Base-by-base conservation (phyloP, 1,140 invertebrate genomes). In the Tyrophagus putrescentiae region DNA sequence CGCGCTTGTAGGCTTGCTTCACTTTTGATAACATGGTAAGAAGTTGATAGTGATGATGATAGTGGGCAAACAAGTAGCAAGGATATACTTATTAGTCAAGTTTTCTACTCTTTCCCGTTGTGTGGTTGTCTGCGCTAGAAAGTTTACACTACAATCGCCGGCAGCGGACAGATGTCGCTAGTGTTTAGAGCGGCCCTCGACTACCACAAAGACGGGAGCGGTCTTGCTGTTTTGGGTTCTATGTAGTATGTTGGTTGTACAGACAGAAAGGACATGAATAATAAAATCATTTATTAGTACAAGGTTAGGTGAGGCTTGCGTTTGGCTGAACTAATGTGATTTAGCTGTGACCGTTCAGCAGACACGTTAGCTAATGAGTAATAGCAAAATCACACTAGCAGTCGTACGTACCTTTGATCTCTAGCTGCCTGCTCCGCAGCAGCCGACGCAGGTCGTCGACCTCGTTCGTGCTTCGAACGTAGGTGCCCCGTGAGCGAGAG, bases 381-480 rank as follows among this genome's bases (percentile, higher is more conserved):
- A n/a, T n/a, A n/a, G n/a, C n/a, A n/a, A n/a, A n/a, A n/a, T n/a
- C n/a, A n/a, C n/a, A n/a, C n/a, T n/a, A n/a, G n/a, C n/a, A n/a
- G n/a, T n/a, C n/a, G n/a, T n/a, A n/a, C n/a, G n/a, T n/a, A n/a
- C 50, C 79, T 81, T 54, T 71, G 70, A 72, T 92, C 80, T 62
- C 76, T 67, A 70, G 80, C 69, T 60, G 78, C 72, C 75, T 92
- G 80, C 67, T 82, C 77, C 21, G 70, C 0, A 98, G 71, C 39
- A 94, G 71, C 45, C 79, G 72, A 70, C 89, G 82, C 45, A 98
- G 76, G 73, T 98, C 82, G 3, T 82, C 71, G 65, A 84, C 79
- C 69, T 96, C 81, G 72, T 98, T 98, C n/a, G 68, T 98, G 94
- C 67, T 90, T 84, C n/a, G n/a, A 71, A 95, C 98, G 72, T 81